Percentiles rank a stretch among this genome's conserved stretches.
Evolutionary conservation across 2,888 invertebrate genomes (phyloP).

Genomic region (Lepidochitona cinerea): DNA sequence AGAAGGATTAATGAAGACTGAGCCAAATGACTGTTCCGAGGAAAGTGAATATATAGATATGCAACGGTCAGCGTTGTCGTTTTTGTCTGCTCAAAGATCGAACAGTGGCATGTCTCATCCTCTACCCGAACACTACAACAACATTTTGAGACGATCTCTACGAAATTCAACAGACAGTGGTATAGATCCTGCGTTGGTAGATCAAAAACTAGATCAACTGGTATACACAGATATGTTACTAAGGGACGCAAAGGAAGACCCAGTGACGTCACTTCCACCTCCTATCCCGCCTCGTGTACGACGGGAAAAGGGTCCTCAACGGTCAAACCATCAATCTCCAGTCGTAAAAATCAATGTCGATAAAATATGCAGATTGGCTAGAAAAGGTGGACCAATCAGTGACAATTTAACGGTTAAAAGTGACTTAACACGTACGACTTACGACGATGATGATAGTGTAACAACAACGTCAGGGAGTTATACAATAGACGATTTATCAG

Average conservation of each 20-base stretch:
- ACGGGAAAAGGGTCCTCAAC: background rate
- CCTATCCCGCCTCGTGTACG: background rate
- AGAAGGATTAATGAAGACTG: background rate
- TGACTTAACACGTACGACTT: background rate
- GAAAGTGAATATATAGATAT: background rate
- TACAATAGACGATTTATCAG: slow-evolving; percentile 42
- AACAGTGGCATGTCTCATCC: background rate
- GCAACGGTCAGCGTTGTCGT: background rate
- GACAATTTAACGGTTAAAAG: background rate
- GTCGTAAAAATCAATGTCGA: background rate
- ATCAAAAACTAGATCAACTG: background rate
- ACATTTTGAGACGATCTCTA: background rate
- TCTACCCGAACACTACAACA: background rate
- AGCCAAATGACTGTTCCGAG: background rate
- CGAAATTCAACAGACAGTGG: background rate
- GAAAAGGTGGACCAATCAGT: background rate
- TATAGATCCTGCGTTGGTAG: no score
- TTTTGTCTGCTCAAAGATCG: background rate
- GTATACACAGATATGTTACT: background rate
- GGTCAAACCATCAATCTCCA: background rate
- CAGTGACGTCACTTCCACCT: background rate
- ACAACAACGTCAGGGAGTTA: slow-evolving; percentile 62
- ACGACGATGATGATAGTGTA: slow-evolving; percentile 50
- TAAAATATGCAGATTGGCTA: background rate
- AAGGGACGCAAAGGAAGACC: background rate